Base-by-base conservation (phyloP, 2,113 vertebrate genomes). In the Rhinichthys klamathensis region DNA sequence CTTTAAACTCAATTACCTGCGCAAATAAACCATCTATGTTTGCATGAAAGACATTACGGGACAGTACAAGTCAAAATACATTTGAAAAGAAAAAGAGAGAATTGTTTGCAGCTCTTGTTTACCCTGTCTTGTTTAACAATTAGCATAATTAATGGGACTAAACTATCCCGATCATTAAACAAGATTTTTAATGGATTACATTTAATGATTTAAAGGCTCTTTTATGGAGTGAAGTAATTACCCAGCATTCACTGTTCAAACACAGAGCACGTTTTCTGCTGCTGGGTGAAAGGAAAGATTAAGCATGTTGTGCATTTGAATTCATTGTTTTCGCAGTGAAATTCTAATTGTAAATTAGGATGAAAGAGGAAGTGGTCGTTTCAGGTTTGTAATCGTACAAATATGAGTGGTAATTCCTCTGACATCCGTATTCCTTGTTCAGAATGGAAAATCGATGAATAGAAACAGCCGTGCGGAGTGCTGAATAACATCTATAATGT, bases 401-500 rank as follows among this genome's bases (percentile, higher is more conserved):
- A 72, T 65, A 38, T 25, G 54, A 6, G 49, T 63, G 23, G 3
- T 18, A 41, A 25, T 16, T 25, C 35, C 67, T 58, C 49, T 73
- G 49, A 41, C 65, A 72, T 41, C 44, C 2, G 8, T n/a, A 30
- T 51, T 56, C 35, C 35, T 32, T 44, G 65, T 15, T 41, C 82
- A 86, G 85, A 92, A 93, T 95, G 93, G 87, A 89, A 93, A 92
- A 91, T 86, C 91, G 91, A 93, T 88, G 91, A 95, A 94, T 92
- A 95, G 96, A 94, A 27, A 93, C 67, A 70, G 67, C 9, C 32
- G 94, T 94, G 95, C 94, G 94, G 95, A 95, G 94, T 92, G 91
- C 77, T 80, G 95, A 95, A 95, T 95, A 95, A 95, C 94, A 94
- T 92, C n/a, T 90, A 93, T 94, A 95, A 56, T 56, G 18, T 56